Evolutionary conservation across 2,113 vertebrate genomes (phyloP).

Genomic region (Oostethus manadensis): DNA sequence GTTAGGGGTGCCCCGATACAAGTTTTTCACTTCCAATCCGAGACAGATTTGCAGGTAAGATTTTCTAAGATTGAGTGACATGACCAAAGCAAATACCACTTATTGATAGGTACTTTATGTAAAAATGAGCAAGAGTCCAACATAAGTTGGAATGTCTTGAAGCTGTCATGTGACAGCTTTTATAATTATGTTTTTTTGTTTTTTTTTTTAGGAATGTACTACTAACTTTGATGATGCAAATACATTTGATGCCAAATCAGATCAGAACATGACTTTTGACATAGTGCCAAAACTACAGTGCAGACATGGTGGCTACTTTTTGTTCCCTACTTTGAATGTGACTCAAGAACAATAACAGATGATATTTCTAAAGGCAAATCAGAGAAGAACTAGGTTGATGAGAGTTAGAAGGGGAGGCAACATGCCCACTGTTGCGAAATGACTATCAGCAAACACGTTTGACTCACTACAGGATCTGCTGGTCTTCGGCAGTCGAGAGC

Average conservation of each 20-base stretch:
- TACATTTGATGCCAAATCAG: not conserved
- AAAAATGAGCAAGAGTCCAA: not conserved
- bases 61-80: no score
- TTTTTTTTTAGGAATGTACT: not conserved
- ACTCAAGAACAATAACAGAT: not conserved
- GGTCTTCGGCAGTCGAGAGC: conserved; percentile 22
- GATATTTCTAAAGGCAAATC: not conserved
- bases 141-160: not conserved
- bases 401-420: conserved; percentile 1
- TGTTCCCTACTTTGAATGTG: not conserved
- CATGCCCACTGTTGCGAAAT: conserved; percentile 4
- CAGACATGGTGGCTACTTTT: no score
- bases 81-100: not conserved
- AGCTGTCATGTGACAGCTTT: not conserved
- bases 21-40: no score
- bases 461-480: conserved; percentile 40
- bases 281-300: not conserved
- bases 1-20: no score
- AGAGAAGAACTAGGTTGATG: not conserved
- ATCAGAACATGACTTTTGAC: not conserved
- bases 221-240: not conserved
- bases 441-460: conserved; percentile 67
- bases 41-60: no score
- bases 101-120: not conserved
- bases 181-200: no score